phyloP scores from a whole-genome alignment of 2,888 invertebrate species.

The Pocota personata region DNA sequence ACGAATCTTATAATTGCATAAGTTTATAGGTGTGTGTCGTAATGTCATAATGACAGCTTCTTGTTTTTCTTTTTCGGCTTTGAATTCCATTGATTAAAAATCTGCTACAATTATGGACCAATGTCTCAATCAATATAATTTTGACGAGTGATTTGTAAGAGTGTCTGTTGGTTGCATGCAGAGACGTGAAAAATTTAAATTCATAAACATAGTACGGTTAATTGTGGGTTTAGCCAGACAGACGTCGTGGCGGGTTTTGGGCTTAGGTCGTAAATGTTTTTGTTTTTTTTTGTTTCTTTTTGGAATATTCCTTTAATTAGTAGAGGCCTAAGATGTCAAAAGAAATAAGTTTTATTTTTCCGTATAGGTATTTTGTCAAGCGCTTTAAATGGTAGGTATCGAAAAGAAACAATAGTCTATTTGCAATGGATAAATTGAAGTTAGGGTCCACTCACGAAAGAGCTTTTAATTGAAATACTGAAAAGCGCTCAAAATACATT shows the following conservation, averaged over 20 bases:
- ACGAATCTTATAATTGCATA: slow-evolving; percentile 57
- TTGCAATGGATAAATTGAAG: no score
- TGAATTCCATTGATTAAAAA: slow-evolving; percentile 68
- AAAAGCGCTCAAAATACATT: no score
- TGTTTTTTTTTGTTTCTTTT: neutral
- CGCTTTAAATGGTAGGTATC: no score
- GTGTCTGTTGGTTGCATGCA: slow-evolving; percentile 45
- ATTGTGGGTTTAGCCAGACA: slow-evolving; percentile 2
- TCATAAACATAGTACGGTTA: slow-evolving; percentile 13
- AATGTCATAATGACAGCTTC: slow-evolving; percentile 70
- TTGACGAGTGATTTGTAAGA: slow-evolving; percentile 58
- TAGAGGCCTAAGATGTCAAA: neutral
- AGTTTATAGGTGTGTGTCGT: slow-evolving; percentile 59
- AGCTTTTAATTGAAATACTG: no score
- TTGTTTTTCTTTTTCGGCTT: slow-evolving; percentile 60
- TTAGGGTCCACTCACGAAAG: no score
- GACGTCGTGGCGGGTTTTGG: neutral
- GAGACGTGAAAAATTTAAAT: slow-evolving; percentile 39
- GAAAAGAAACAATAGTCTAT: no score
- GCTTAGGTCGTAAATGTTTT: no score
- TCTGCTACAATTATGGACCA: slow-evolving; percentile 67
- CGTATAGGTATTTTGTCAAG: no score
- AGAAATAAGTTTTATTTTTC: neutral
- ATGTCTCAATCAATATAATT: slow-evolving; percentile 63
- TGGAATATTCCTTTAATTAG: slow-evolving; percentile 21